Evolutionary conservation across 1,140 invertebrate genomes (phyloP), one percentile per base, ranked within the genome.

Genomic region (Tetraneura akinire): DNA sequence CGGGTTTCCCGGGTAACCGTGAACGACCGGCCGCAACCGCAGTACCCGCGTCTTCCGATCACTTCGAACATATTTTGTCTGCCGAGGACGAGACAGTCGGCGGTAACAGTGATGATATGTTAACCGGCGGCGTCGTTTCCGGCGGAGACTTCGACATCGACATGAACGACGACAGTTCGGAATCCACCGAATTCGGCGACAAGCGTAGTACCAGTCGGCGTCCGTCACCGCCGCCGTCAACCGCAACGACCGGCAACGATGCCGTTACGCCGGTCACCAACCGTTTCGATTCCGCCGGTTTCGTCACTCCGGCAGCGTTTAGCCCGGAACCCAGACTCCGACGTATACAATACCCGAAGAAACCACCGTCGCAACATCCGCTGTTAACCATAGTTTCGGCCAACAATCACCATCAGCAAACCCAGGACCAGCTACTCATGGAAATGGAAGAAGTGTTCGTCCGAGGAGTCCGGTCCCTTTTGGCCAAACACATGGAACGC

Each of bases 361-460:
- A 49, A 29, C 68, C 26, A 18, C 68, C 26, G 6, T 23, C 23
- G 16, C 64, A 68, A 6, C 64, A 68, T n/a, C 64, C 64, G 1
- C 11, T 64, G 62, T 37, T 64, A 32, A 37, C 62, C 62, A 18
- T 32, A 10, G 14, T 23, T 0, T 42, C 23, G 2, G 0, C 68
- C 45, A 32, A 47, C 73, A 26, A 9, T 1, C 11, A 16, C 13
- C 55, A 29, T 10, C 21, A 60, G 6, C 53, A 18, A 55, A 2
- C 55, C 0, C 68, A 71, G 18, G 74, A 78, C 14, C 51, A 60
- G 18, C 32, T 78, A 14, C 53, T 78, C 23, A 78, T 78, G 74
- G 92, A 94, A 85, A 92, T 94, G 90, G 93, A 94, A 84, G 92
- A 94, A 82, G 90, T 94, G 49, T 94, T 94, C 83, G 88, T 93